A percentile compares a stretch with the other conserved stretches of the same genome.
phyloP scores from a whole-genome alignment of 2,113 vertebrate species.

The Atlantisia rogersi region DNA sequence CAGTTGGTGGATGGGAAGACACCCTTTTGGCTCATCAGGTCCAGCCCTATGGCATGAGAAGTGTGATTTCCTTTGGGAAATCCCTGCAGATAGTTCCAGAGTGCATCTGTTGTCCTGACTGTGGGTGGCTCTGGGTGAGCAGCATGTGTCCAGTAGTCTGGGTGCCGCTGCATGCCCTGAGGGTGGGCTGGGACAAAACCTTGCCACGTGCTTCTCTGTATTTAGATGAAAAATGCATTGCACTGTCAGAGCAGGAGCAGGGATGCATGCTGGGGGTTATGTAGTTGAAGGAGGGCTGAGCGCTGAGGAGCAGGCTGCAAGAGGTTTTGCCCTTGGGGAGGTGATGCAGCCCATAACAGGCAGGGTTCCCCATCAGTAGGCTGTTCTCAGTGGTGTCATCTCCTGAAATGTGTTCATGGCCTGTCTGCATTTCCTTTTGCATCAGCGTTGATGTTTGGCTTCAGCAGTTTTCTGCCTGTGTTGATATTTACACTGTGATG shows the following conservation, averaged over 20 bases:
- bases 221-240: not conserved
- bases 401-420: not conserved
- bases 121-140: not conserved
- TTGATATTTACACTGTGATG: not conserved
- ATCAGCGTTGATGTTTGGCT: not conserved
- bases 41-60: not conserved
- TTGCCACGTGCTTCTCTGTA: fast-evolving
- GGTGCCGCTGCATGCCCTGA: not conserved
- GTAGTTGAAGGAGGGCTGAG: no score
- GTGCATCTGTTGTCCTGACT: not conserved
- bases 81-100: not conserved
- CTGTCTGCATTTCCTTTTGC: not conserved
- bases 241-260: not conserved
- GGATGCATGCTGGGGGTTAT: not conserved
- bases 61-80: not conserved
- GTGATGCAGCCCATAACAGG: not conserved
- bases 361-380: not conserved
- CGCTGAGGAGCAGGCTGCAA: not conserved
- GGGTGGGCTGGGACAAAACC: not conserved
- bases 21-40: not conserved
- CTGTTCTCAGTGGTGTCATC: not conserved
- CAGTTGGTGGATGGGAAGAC: not conserved
- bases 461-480: not conserved
- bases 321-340: not conserved
- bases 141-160: fast-evolving